Evolutionary conservation across 2,888 invertebrate genomes (phyloP), one percentile per base, ranked within the genome.

Genomic region (Agrochola lota): DNA sequence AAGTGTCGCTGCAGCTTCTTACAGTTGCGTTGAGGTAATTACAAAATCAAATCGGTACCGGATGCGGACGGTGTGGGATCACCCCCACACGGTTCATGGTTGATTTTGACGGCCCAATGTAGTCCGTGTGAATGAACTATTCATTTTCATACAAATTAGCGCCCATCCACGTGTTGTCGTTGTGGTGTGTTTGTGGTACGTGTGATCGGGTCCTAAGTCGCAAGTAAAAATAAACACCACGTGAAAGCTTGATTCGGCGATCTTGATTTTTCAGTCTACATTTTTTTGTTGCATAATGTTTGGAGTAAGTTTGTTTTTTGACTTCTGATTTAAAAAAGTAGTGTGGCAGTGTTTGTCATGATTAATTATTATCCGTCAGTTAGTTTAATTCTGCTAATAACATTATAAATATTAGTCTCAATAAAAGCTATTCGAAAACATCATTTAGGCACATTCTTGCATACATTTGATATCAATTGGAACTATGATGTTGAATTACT

Each of bases 371-470:
- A 68, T 46, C 20, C 17, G 15, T 63, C 35, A 46, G 57, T 60
- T 60, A 49, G 35, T 78, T 60, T 40, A 66, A 66, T 70, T 57
- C 35, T 17, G 60, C 26, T 73, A 71, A 49, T 66, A 67, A 52
- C 40, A 64, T 46, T 81, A 59, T 63, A 71, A 62, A 15, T 63
- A 71, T 52, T 60, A 80, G 30, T 66, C 70, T 73, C 40, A 26
- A 60, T 74, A 74, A 62, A 80, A 71, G 59, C 64, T 70, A 73
- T 57, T 83, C 40, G 43, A 70, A 71, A 78, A 67, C 62, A 62
- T 78, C 23, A 71, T 67, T 80, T 84, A 81, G 80, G 84, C 84
- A 81, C 84, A 80, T 74, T 66, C 68, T 67, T 73, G 23, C 64
- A 72, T 60, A 60, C 40, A 71, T 52, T 59, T 83, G 59, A 80